Conservation (phyloP, 2,888 invertebrate species). For the Drosophila demipolita region DNA sequence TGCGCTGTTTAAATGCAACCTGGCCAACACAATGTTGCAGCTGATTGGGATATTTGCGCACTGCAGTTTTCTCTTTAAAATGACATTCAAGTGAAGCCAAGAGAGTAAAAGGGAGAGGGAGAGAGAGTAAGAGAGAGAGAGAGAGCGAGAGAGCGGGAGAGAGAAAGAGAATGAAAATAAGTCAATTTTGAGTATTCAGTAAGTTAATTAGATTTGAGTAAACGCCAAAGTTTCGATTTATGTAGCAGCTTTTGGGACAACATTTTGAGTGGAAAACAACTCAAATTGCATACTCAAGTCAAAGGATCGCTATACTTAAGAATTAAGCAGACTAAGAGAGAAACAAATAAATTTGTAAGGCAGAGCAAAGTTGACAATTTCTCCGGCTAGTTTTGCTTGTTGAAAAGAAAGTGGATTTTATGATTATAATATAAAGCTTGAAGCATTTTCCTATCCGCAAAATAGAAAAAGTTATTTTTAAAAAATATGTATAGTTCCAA, state of each 20-base stretch:
- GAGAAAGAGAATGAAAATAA: not conserved
- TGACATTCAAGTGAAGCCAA: constrained; percentile 60
- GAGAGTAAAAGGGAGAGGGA: not conserved
- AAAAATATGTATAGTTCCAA: not conserved
- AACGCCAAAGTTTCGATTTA: constrained; percentile 53
- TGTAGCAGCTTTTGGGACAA: constrained; percentile 39
- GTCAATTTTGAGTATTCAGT: constrained; percentile 12
- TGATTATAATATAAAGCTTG: not conserved
- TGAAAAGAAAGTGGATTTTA: not conserved
- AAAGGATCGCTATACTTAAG: not conserved
- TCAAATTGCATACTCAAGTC: not conserved
- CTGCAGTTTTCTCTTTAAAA: constrained; percentile 37
- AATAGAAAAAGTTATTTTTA: not conserved
- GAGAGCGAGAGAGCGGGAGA: not conserved
- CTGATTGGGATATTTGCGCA: constrained; percentile 30
- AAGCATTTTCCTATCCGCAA: not conserved
- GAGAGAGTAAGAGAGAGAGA: not conserved
- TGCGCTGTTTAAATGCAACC: constrained; percentile 69
- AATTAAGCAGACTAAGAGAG: not conserved
- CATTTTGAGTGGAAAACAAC: constrained; percentile 11
- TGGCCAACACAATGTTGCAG: constrained; percentile 72
- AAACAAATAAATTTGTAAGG: too few relatives aligned
- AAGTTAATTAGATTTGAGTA: constrained; percentile 69
- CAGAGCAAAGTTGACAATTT: not conserved
- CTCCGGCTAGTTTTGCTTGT: not conserved